Base-by-base conservation (phyloP, 2,888 invertebrate genomes). In the Amphipoea oculea region DNA sequence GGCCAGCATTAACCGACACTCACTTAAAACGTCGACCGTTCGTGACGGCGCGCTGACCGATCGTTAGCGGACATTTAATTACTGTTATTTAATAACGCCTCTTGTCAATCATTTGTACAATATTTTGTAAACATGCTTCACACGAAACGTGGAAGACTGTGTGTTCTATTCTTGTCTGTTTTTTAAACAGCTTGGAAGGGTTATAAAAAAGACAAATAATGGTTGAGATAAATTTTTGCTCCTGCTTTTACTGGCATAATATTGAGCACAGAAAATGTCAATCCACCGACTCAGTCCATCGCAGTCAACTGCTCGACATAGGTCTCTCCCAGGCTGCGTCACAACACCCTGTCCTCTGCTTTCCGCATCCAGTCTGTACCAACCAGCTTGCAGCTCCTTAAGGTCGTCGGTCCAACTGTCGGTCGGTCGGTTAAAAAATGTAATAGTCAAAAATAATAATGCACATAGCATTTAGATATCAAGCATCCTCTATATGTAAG, bases 51-150 rank as follows among this genome's bases (percentile, higher is more conserved):
- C 91, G 93, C 94, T 95, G 95, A 94, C 92, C 92, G 91, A 92
- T 94, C 94, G 92, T 91, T 93, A 92, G 91, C 90, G 76, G 76
- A 86, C 89, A 90, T 93, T 94, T 96, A 96, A 96, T 96, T 94
- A 95, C 95, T 93, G 95, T 94, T 95, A 95, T 94, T 95, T 95
- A 94, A 93, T 94, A 94, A 92, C 92, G 92, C 91, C 91, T 90
- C 90, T 84, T 90, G 95, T 95, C 96, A 95, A 94, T 96, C 95
- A 95, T 88, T 84, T 81, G 73, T 87, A 86, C 88, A 88, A 90
- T 89, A 91, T 91, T 93, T 91, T 89, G 89, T 92, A 91, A 92
- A 92, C 87, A 92, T 82, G 85, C 85, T 86, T 86, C 87, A 87
- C 86, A 87, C 86, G 81, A 82, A 82, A 78, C 63, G 42, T 73